Percentiles rank a stretch among this genome's conserved stretches.
Evolutionary conservation across 2,888 invertebrate genomes (phyloP).

Genomic region (Melanostoma scalare): DNA sequence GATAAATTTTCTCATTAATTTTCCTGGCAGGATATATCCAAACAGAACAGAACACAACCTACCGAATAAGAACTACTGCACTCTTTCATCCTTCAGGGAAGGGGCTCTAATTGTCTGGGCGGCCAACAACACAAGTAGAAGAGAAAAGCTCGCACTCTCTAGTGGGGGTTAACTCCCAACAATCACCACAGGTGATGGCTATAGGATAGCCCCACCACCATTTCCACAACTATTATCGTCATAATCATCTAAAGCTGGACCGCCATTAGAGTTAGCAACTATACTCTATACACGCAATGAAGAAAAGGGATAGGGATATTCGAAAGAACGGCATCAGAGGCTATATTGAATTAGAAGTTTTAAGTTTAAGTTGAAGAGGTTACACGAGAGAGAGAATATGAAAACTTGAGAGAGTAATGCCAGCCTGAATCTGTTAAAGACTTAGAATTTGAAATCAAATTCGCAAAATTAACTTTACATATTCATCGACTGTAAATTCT

Average conservation of each 20-base stretch:
- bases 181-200: neutral
- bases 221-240: slow-evolving; percentile 27
- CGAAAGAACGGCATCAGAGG: neutral
- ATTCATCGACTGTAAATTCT: slow-evolving; percentile 11
- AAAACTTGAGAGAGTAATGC: too few relatives aligned
- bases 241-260: slow-evolving; percentile 18
- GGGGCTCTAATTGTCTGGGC: slow-evolving; percentile 60
- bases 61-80: neutral
- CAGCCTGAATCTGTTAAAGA: too few relatives aligned
- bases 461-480: too few relatives aligned
- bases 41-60: neutral
- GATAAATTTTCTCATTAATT: slow-evolving; percentile 67
- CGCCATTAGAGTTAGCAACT: slow-evolving; percentile 13
- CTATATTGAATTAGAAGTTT: neutral
- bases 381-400: too few relatives aligned
- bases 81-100: slow-evolving; percentile 9
- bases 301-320: slow-evolving; percentile 43
- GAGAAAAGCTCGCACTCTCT: slow-evolving; percentile 33
- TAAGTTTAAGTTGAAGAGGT: too few relatives aligned
- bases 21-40: slow-evolving; percentile 40
- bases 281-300: slow-evolving; percentile 30
- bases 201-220: slow-evolving; percentile 26
- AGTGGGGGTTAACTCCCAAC: slow-evolving; percentile 7
- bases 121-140: slow-evolving; percentile 14
- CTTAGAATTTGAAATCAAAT: too few relatives aligned